Percentiles rank a stretch among this genome's conserved stretches.
phyloP scores from a whole-genome alignment of 2,113 vertebrate genomes.

The Cavia aperea region DNA sequence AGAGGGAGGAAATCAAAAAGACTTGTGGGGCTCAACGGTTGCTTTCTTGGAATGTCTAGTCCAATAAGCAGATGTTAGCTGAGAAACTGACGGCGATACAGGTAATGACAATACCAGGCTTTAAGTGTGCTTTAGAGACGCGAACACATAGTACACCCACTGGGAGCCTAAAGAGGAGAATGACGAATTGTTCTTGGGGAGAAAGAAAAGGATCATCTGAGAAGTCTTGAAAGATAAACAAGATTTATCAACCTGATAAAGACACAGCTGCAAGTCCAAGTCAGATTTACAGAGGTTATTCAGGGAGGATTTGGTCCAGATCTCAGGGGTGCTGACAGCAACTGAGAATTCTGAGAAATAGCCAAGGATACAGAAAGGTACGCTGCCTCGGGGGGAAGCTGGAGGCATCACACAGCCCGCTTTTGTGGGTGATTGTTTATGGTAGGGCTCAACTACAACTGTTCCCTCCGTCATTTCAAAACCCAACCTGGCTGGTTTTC shows the following conservation, averaged over 20 bases:
- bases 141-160: background rate
- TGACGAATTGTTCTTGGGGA: background rate
- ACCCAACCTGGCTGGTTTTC: conserved; percentile 33
- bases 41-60: background rate
- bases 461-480: background rate
- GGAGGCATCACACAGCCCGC: background rate
- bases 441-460: background rate
- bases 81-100: background rate
- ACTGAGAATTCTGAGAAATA: background rate
- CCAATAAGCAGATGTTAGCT: background rate
- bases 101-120: background rate
- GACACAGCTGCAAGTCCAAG: background rate
- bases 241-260: background rate
- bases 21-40: background rate
- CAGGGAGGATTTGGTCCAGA: background rate
- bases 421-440: background rate
- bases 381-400: background rate
- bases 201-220: background rate
- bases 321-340: background rate
- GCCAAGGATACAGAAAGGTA: background rate
- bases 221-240: background rate
- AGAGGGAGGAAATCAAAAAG: conserved; percentile 1
- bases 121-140: background rate
- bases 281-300: background rate
- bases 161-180: background rate